These are phyloP conservation scores for Tachystola acroxantha DNA, from an alignment of 2,888 invertebrate genomes.

Conservation along the genomic window DNA sequence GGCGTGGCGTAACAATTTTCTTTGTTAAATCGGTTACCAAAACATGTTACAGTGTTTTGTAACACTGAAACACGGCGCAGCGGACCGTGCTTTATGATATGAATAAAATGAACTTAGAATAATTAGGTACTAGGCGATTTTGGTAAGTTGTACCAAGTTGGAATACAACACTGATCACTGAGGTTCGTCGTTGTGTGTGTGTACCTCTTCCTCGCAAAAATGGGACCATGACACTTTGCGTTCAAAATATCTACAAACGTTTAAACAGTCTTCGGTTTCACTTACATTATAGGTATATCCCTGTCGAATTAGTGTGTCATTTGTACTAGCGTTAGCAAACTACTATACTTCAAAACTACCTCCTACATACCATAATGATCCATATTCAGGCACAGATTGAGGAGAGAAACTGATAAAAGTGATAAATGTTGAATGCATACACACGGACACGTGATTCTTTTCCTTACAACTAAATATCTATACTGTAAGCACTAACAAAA, in stretches of 20 bases:
- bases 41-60: no score
- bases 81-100: no score
- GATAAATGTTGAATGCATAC: conserved; percentile 1
- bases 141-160: conserved; percentile 64
- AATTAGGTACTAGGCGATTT: conserved; percentile 67
- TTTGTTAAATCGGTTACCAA: no score
- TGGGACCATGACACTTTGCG: conserved; percentile 42
- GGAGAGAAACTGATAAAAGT: conserved; percentile 28
- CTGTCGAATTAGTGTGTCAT: conserved; percentile 68
- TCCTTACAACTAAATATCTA: conserved; percentile 11
- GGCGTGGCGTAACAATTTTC: no score
- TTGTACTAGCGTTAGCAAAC: conserved; percentile 69
- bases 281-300: conserved; percentile 69
- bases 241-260: conserved; percentile 68
- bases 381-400: conserved; percentile 38
- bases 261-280: conserved; percentile 73
- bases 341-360: conserved; percentile 37
- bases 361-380: conserved; percentile 29
- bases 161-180: conserved; percentile 59
- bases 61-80: no score
- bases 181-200: conserved; percentile 36
- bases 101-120: conserved; percentile 45
- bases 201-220: conserved; percentile 32
- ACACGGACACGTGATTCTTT: conserved; percentile 2
- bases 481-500: conserved; percentile 22